Base-by-base conservation (phyloP, 2,888 invertebrate genomes). In the Lycocerus yunnanus region DNA sequence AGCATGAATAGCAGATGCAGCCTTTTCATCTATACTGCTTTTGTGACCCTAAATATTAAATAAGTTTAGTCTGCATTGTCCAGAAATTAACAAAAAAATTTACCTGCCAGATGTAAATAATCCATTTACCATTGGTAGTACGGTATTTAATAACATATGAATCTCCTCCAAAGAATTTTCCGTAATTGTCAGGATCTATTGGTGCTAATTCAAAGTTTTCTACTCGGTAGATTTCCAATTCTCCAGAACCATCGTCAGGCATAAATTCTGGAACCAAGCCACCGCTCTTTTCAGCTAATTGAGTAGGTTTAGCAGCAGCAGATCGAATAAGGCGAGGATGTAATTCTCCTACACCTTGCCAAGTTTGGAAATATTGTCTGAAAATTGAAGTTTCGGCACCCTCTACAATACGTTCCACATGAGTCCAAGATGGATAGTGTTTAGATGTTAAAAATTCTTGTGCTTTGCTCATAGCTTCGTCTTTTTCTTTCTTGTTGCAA, bases 311-410 rank as follows among this genome's bases (percentile, higher is more conserved):
- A 73, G 73, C 71, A 60, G 69, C 75, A 10, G 67, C 74, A 63
- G 73, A 71, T 58, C 83, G 83, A 77, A 82, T 80, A 21, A 93
- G 85, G 65, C 93, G 89, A 0, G 88, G 87, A 80, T 91, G 92
- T 0, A 89, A 84, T 88, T 92, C 92, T 79, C 92, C 92, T 9
- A 83, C 83, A 79, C 93, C 93, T 61, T 91, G 90, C 96, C 96
- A 96, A 0, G 92, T 91, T 2, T 90, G 86, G 88, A 97, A 97
- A 88, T 95, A 97, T 83, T 97, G 96, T 80, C 95, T 95, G 88
- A 97, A 97, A 8, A 93, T 90, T 0, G 94, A 92, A 0, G 97
- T 93, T 85, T 97, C 97, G 0, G 93, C 94, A 15, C 92, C 92
- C 84, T 97, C 95, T 0, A 95, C 92, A 13, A 97, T 90, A 80